A percentile compares a stretch with the other conserved stretches of the same genome.
phyloP scores from a whole-genome alignment of 1,140 invertebrate genomes.

The Zaprionus vittiger region DNA sequence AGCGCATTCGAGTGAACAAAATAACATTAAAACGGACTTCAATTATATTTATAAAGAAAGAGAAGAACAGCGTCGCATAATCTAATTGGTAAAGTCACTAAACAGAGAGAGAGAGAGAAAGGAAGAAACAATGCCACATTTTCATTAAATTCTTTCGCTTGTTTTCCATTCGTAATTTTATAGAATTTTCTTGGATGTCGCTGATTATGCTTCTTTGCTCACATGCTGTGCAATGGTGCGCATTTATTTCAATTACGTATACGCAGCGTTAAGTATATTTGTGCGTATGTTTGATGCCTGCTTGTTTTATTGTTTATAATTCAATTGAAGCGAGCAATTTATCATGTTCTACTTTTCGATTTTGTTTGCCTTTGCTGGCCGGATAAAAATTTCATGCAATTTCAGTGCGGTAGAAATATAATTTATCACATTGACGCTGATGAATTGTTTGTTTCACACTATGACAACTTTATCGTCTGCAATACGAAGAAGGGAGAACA shows the following conservation, averaged over 20 bases:
- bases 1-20: constrained; percentile 37
- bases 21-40: constrained; percentile 48
- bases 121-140: constrained; percentile 27
- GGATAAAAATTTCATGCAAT: constrained; percentile 73
- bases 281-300: constrained; percentile 52
- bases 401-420: constrained; percentile 69
- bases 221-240: constrained; percentile 1
- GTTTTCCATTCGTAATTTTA: constrained; percentile 8
- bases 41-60: constrained; percentile 26
- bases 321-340: constrained; percentile 72
- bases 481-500: neutral
- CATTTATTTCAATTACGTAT: constrained; percentile 36
- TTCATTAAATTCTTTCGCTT: constrained; percentile 3
- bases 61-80: constrained; percentile 11
- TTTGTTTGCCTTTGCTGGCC: constrained; percentile 16
- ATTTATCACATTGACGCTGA: constrained; percentile 82
- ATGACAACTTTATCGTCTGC: constrained; percentile 75
- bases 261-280: constrained; percentile 19
- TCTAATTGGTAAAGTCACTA: constrained; percentile 43
- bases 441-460: constrained; percentile 79
- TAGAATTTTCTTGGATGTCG: constrained; percentile 13
- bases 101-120: neutral
- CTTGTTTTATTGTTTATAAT: constrained; percentile 67
- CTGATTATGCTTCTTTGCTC: neutral
- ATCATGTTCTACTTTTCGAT: constrained; percentile 70